A percentile compares a stretch with the other conserved stretches of the same genome.
Evolutionary conservation across 2,888 invertebrate species (phyloP).

Genomic region (Clostera curtula): DNA sequence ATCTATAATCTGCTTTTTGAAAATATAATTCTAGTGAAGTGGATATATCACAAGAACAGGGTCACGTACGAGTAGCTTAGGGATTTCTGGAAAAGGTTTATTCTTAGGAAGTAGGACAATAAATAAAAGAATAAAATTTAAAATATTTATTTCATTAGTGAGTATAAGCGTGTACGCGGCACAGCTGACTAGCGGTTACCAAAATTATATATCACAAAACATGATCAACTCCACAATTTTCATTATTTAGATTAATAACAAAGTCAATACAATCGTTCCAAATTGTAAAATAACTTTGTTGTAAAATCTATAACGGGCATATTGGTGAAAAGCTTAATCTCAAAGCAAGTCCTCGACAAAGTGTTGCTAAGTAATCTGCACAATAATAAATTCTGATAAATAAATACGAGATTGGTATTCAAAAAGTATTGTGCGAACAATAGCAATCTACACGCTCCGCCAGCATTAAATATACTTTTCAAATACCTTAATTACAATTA

Average conservation of each 20-base stretch:
- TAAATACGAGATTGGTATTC: constrained; percentile 26
- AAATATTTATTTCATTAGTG: constrained; percentile 65
- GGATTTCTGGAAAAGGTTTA: no score
- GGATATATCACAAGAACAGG: no score
- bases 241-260: constrained; percentile 28
- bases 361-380: background rate
- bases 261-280: constrained; percentile 25
- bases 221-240: constrained; percentile 39
- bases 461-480: constrained; percentile 36
- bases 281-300: constrained; percentile 20
- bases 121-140: constrained; percentile 37
- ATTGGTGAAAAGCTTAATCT: no score
- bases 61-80: no score
- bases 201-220: constrained; percentile 60
- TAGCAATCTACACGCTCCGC: constrained; percentile 49
- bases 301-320: constrained; percentile 17
- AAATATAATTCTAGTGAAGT: no score
- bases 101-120: constrained; percentile 17
- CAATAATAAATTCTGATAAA: background rate
- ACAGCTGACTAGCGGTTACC: constrained; percentile 70
- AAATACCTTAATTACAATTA: constrained; percentile 49
- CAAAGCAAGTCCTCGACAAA: no score
- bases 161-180: constrained; percentile 72
- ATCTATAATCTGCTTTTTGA: no score
- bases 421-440: constrained; percentile 58